These are phyloP conservation scores for Ceratosolen solmsi DNA, from an alignment of 1,140 invertebrate genomes.

Conservation along the genomic window DNA sequence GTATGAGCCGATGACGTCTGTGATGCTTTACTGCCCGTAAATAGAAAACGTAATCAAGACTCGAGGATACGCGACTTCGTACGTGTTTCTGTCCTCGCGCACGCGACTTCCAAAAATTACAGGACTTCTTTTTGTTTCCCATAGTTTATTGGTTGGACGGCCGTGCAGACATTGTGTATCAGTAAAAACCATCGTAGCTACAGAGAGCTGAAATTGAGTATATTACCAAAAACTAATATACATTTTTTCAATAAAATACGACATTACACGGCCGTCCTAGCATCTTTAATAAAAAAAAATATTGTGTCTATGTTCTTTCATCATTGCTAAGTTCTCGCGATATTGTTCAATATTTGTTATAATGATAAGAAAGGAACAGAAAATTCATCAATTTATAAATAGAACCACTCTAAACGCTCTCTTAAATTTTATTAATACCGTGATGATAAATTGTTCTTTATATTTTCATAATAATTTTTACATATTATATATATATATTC, in stretches of 20 bases:
- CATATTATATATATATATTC: too few species aligned
- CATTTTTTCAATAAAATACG: neutral
- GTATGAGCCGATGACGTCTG: neutral
- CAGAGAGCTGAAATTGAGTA: neutral
- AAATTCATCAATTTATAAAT: too few species aligned
- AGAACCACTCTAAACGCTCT: too few species aligned
- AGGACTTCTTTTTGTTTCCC: neutral
- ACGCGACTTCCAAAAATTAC: neutral
- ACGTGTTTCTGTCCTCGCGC: neutral
- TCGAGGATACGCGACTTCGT: neutral
- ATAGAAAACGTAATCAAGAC: constrained; percentile 35
- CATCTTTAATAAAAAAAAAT: too few species aligned
- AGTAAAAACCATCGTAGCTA: neutral
- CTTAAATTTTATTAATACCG: too few species aligned
- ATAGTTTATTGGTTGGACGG: neutral
- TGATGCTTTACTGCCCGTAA: constrained; percentile 27
- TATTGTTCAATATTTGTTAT: too few species aligned
- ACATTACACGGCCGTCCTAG: neutral
- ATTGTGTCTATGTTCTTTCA: too few species aligned
- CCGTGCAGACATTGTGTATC: neutral
- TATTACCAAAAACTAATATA: neutral
- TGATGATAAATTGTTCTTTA: too few species aligned
- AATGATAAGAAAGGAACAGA: too few species aligned
- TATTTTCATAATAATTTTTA: too few species aligned
- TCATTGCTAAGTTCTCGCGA: too few species aligned